Conservation (phyloP, 2,888 invertebrate species). For the Branchipolynoe longqiensis region DNA sequence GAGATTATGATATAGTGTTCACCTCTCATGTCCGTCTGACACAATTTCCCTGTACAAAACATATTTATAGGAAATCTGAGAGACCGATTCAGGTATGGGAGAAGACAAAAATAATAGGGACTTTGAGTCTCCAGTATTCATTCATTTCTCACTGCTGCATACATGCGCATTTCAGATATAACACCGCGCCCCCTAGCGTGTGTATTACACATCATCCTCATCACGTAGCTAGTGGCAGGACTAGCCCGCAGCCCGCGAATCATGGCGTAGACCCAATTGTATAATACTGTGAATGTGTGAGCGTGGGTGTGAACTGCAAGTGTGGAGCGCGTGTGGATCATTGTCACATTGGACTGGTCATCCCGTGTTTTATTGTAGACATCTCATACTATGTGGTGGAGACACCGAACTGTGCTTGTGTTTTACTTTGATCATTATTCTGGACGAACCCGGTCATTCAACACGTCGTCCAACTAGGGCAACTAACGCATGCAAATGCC, state of each 20-base stretch:
- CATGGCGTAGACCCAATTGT: constrained; percentile 20
- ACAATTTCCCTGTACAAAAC: constrained; percentile 30
- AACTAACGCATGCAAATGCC: constrained; percentile 16
- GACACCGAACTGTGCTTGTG: neutral
- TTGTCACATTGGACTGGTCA: neutral
- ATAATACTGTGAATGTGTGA: constrained; percentile 1
- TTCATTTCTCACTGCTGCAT: constrained; percentile 50
- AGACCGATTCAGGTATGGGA: constrained; percentile 42
- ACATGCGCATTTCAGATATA: constrained; percentile 14
- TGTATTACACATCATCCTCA: constrained; percentile 24
- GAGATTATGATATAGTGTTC: constrained; percentile 86
- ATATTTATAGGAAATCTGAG: constrained; percentile 53
- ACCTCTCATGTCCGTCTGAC: constrained; percentile 20
- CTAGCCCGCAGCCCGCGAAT: neutral
- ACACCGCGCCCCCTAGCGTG: too few relatives aligned
- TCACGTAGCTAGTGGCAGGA: neutral
- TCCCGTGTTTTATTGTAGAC: constrained; percentile 8
- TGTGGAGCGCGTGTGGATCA: neutral
- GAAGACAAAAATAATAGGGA: neutral
- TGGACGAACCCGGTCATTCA: neutral
- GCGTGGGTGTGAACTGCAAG: neutral
- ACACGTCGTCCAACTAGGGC: neutral
- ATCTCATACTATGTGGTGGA: constrained; percentile 13
- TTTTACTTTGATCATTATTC: constrained; percentile 17
- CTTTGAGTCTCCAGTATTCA: neutral